These are phyloP conservation scores for Hylyphantes graminicola DNA, from an alignment of 1,140 invertebrate species.

Conservation along the genomic window DNA sequence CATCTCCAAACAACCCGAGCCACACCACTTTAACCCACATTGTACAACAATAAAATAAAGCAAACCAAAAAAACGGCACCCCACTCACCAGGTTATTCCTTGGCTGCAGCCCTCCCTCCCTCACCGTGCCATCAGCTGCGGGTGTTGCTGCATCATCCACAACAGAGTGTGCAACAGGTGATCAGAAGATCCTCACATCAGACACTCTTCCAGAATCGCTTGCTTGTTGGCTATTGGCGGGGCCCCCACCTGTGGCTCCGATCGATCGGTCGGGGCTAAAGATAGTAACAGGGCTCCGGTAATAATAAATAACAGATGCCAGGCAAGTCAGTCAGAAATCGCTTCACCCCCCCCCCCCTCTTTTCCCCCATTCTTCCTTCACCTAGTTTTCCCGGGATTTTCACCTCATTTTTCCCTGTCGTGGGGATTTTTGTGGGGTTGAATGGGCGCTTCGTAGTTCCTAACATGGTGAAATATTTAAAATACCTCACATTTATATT, in stretches of 20 bases:
- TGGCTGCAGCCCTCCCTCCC: conserved; percentile 11
- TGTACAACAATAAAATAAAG: too few species aligned
- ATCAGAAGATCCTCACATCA: background rate
- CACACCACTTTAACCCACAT: too few species aligned
- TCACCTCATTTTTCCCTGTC: background rate
- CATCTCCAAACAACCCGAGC: too few species aligned
- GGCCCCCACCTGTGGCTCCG: conserved; percentile 47
- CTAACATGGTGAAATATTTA: too few species aligned
- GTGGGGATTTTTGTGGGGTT: conserved; percentile 24
- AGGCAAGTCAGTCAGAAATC: conserved; percentile 47
- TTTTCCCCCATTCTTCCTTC: background rate
- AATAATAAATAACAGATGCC: conserved; percentile 52
- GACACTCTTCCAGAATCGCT: conserved; percentile 13
- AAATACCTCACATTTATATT: too few species aligned
- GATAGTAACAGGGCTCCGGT: conserved; percentile 47
- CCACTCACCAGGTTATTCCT: conserved; percentile 23
- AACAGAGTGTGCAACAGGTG: conserved; percentile 46
- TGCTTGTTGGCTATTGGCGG: conserved; percentile 41
- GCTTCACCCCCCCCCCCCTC: background rate
- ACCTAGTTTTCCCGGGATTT: conserved; percentile 30
- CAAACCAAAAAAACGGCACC: too few species aligned
- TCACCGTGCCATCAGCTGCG: conserved; percentile 32
- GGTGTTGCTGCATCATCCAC: background rate
- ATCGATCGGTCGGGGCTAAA: conserved; percentile 27
- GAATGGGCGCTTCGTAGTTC: too few species aligned